Evolutionary conservation across 2,797 vertebrate species (phyloP).

Genomic region (Liparis tanakae): DNA sequence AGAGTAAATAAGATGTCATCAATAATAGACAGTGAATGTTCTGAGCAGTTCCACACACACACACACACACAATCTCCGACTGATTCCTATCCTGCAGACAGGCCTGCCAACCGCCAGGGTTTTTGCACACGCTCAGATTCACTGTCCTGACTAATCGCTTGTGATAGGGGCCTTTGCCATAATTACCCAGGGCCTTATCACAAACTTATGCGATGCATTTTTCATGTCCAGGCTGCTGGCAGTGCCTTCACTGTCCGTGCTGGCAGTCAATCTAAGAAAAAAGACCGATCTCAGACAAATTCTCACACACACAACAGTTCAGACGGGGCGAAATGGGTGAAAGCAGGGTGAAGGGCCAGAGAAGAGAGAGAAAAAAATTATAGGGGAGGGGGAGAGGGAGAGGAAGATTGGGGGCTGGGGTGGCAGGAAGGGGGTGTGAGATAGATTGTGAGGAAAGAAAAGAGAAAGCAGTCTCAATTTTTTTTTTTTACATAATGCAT

Average conservation of each 20-base stretch:
- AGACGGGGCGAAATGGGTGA: slow-evolving; percentile 74
- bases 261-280: slow-evolving; percentile 78
- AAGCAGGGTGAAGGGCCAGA: slow-evolving; percentile 73
- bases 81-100: slow-evolving; percentile 85
- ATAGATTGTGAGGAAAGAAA: slow-evolving; percentile 73
- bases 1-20: slow-evolving; percentile 87
- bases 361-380: slow-evolving; percentile 53
- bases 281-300: slow-evolving; percentile 77
- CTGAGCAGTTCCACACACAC: slow-evolving; percentile 69
- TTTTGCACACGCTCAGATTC: slow-evolving; percentile 84
- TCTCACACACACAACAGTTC: slow-evolving; percentile 66
- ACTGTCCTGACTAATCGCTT: slow-evolving; percentile 86
- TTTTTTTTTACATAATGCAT: slow-evolving; percentile 75
- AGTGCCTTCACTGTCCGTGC: slow-evolving; percentile 76
- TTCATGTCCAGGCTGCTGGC: slow-evolving; percentile 83
- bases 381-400: slow-evolving; percentile 36
- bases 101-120: slow-evolving; percentile 82
- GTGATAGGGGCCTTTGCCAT: slow-evolving; percentile 86
- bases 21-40: slow-evolving; percentile 86
- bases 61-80: slow-evolving; percentile 61
- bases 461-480: slow-evolving; percentile 67
- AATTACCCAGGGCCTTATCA: slow-evolving; percentile 86
- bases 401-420: slow-evolving; percentile 18
- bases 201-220: slow-evolving; percentile 86
- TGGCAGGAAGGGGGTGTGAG: slow-evolving; percentile 63